Evolutionary conservation across 2,888 invertebrate species (phyloP), one percentile per base, ranked within the genome.

Genomic region (Oxyscelio sp.): DNA sequence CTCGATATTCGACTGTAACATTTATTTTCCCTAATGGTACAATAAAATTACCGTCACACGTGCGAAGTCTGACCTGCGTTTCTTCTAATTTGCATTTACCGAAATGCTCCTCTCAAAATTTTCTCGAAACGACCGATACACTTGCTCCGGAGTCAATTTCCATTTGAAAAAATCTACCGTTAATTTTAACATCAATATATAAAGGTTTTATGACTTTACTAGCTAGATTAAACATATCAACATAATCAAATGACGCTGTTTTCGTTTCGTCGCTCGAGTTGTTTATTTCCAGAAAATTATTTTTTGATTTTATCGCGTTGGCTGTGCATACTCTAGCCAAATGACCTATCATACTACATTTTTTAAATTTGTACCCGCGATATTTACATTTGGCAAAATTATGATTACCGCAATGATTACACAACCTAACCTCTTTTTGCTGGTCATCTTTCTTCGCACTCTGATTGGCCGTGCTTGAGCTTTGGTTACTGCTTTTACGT

Each of bases 131-230:
- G n/a, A 87, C 85, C 0, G 84, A 85, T 40, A 86, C 75, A 54
- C 89, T 88, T 4, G 90, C 90, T 58, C 91, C 91, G 66, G 89
- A 88, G 71, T 88, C 84, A 17, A 92, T 74, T 79, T 88, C 82
- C 48, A 91, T 85, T 43, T 85, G 68, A 58, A 88, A 66, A 17
- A 83, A 79, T 56, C 86, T 87, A 65, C 75, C 87, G 65, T 88
- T 85, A 22, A 87, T 61, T 52, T 87, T 74, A 19, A 88, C 82
- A 56, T 83, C 19, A 11, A 80, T 52, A 70, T 11, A 31, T 80
- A 48, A 17, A 68, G 75, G 13, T 63, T 31, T 17, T 4, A 31
- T 17, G 0, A 13, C 34, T 13, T 59, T 31, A 6, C 11, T 50
- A 0, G 59, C 34, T 9, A 74, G n/a, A 11, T 54, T 63, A 6